Percentiles rank a stretch among this genome's conserved stretches.
Conservation (phyloP, 1,140 invertebrate genomes). For the Nylanderia fulva region DNA sequence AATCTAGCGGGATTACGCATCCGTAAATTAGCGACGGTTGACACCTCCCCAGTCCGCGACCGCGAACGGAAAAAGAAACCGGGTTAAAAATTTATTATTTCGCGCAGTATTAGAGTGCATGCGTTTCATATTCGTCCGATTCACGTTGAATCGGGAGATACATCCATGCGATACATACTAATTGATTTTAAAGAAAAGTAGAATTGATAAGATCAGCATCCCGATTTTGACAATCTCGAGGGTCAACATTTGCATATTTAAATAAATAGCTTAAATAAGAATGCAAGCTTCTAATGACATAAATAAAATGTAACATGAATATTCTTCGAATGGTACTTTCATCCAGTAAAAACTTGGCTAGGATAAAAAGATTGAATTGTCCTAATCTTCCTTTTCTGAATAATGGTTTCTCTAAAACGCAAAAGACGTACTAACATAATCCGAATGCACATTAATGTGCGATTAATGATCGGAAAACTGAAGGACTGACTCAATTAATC, state of each 20-base stretch:
- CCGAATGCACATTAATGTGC: constrained; percentile 11
- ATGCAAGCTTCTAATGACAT: background rate
- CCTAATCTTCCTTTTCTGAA: background rate
- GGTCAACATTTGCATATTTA: background rate
- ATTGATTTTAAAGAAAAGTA: background rate
- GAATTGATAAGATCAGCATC: background rate
- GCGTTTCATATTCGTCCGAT: background rate
- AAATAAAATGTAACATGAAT: constrained; percentile 12
- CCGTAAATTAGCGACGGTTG: constrained; percentile 74
- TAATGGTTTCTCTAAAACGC: background rate
- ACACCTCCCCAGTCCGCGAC: constrained; percentile 64
- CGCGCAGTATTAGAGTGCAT: constrained; percentile 30
- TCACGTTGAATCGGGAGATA: background rate
- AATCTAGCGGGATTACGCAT: constrained; percentile 77
- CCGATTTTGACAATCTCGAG: background rate
- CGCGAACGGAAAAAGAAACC: constrained; percentile 68
- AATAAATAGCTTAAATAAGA: background rate
- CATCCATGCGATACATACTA: background rate
- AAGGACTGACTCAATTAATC: constrained; percentile 26
- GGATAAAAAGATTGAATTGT: constrained; percentile 19
- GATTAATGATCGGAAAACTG: constrained; percentile 42
- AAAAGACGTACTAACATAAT: constrained; percentile 24
- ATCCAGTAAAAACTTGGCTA: background rate
- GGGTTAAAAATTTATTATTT: constrained; percentile 72
- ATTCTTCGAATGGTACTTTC: background rate